These are phyloP conservation scores for Pseudococcus longispinus DNA, from an alignment of 2,888 invertebrate species.

Conservation along the genomic window DNA sequence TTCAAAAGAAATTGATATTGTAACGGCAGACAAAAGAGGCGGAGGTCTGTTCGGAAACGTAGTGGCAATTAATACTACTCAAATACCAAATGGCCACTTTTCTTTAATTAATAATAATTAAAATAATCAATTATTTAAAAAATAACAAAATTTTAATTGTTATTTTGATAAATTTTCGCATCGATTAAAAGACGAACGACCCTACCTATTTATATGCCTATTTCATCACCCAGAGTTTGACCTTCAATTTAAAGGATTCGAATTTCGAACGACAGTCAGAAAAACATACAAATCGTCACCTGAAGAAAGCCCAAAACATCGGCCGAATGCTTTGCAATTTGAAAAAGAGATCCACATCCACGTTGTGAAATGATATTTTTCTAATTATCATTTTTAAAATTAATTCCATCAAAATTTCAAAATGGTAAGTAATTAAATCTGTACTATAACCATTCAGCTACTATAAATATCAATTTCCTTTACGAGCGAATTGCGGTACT, in stretches of 20 bases:
- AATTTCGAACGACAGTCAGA: no score
- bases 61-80: no score
- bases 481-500: background rate
- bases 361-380: constrained; percentile 38
- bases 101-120: no score
- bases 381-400: background rate
- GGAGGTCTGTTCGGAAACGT: no score
- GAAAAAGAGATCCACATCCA: background rate
- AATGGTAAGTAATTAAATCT: constrained; percentile 6
- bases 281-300: background rate
- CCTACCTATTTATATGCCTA: background rate
- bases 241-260: no score
- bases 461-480: background rate
- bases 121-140: no score
- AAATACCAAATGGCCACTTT: no score
- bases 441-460: background rate
- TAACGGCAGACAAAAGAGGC: no score
- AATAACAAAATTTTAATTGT: background rate
- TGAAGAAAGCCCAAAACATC: background rate
- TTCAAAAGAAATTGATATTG: no score
- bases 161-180: no score
- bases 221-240: no score
- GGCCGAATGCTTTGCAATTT: background rate
- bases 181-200: background rate
- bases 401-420: background rate